phyloP scores from a whole-genome alignment of 2,888 invertebrate species.

The Thera britannica region DNA sequence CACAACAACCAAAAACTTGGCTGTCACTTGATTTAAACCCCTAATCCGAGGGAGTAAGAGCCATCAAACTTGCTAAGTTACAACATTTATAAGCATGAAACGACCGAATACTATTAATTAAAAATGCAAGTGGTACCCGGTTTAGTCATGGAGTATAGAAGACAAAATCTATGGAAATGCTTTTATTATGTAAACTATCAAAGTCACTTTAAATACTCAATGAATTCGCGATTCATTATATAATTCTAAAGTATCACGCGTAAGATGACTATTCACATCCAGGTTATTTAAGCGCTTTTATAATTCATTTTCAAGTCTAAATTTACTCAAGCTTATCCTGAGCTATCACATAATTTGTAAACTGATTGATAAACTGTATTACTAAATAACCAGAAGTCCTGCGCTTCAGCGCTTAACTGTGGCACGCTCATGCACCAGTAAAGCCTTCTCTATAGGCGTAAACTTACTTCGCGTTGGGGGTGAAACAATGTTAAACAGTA shows the following conservation, averaged over 20 bases:
- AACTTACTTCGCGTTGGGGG: neutral
- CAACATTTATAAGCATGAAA: neutral
- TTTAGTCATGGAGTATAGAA: neutral
- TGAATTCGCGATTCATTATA: no score
- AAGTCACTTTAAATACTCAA: neutral
- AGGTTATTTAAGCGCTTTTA: no score
- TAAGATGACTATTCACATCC: no score
- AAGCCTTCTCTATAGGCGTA: neutral
- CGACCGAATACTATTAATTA: conserved; percentile 49
- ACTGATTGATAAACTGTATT: no score
- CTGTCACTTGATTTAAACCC: conserved; percentile 3
- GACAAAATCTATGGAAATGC: neutral
- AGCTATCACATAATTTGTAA: no score
- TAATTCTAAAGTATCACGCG: no score
- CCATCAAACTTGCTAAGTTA: neutral
- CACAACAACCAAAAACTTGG: neutral
- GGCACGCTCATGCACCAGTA: neutral
- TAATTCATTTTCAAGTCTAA: no score
- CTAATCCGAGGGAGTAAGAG: neutral
- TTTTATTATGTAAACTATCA: neutral
- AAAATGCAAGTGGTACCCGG: conserved; percentile 59
- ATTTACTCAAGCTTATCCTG: no score
- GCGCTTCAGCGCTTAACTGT: conserved; percentile 5
- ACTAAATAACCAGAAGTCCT: neutral
- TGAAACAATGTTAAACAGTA: conserved; percentile 62